phyloP scores from a whole-genome alignment of 2,797 vertebrate species.

The Ctenochaetus hawaiiensis region DNA sequence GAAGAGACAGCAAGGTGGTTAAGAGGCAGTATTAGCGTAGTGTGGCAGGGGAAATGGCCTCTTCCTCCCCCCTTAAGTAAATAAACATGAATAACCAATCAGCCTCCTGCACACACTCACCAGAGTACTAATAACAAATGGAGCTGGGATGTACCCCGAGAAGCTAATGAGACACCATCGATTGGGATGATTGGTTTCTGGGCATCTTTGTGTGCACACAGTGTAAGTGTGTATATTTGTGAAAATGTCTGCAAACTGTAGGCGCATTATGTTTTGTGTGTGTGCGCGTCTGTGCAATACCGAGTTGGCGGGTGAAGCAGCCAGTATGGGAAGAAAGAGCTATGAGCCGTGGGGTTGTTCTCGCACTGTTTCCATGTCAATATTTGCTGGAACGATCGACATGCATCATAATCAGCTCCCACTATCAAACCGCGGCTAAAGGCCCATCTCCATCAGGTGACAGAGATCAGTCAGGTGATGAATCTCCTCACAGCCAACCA shows the following conservation, averaged over 20 bases:
- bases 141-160: conserved; percentile 39
- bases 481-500: conserved; percentile 86
- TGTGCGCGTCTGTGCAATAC: conserved; percentile 28
- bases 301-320: conserved; percentile 50
- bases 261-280: conserved; percentile 32
- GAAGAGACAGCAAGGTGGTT: conserved; percentile 60
- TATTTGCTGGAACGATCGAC: conserved; percentile 91
- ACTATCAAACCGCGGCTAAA: conserved; percentile 91
- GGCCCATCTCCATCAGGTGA: conserved; percentile 95
- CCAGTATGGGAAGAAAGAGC: conserved; percentile 66
- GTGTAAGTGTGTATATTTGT: conserved; percentile 46
- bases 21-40: conserved; percentile 56
- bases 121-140: conserved; percentile 60
- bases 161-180: conserved; percentile 56
- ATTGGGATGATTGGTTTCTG: conserved; percentile 64
- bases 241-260: conserved; percentile 46
- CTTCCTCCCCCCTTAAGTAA: conserved; percentile 73
- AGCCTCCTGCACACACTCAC: conserved; percentile 37
- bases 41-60: conserved; percentile 67
- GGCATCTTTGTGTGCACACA: conserved; percentile 34
- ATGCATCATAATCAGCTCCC: conserved; percentile 92
- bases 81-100: conserved; percentile 80
- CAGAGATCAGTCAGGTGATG: conserved; percentile 93
- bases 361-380: conserved; percentile 87
- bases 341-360: conserved; percentile 83